Percentiles rank a stretch among this genome's conserved stretches.
Evolutionary conservation across 2,113 vertebrate genomes (phyloP).

Genomic region (Macquaria ambigua): DNA sequence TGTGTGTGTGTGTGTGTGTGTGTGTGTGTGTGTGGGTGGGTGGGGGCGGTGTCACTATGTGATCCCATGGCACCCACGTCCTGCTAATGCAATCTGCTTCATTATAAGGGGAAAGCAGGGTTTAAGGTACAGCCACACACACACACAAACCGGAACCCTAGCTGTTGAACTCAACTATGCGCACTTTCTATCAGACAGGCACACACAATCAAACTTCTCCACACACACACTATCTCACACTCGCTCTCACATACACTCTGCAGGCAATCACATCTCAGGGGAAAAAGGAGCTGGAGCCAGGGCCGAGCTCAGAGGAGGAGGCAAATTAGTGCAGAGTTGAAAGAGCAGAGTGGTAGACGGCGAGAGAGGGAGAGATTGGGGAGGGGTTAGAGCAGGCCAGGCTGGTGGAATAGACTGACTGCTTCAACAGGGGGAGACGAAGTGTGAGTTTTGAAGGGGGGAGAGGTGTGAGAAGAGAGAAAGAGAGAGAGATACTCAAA

Average conservation of each 20-base stretch:
- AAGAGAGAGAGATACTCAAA: conserved; percentile 23
- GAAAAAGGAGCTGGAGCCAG: conserved; percentile 60
- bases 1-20: conserved; percentile 9
- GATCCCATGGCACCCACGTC: conserved; percentile 58
- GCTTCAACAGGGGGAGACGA: conserved; percentile 19
- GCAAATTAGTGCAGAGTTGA: conserved; percentile 74
- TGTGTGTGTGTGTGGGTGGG: neutral
- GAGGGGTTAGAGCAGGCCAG: conserved; percentile 22
- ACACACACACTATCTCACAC: conserved; percentile 22
- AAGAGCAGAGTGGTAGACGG: conserved; percentile 67
- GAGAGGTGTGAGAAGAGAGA: conserved; percentile 50
- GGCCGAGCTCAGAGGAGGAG: conserved; percentile 60
- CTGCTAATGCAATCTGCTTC: conserved; percentile 71
- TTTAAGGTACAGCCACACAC: conserved; percentile 2
- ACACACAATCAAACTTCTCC: conserved; percentile 49
- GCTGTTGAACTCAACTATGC: conserved; percentile 16
- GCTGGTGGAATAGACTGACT: conserved; percentile 29
- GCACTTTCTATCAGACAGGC: conserved; percentile 29
- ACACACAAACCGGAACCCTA: conserved; percentile 6
- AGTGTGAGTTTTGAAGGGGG: conserved; percentile 15
- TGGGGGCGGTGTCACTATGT: neutral
- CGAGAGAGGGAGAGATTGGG: conserved; percentile 28
- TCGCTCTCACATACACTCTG: conserved; percentile 42
- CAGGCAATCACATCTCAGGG: conserved; percentile 72
- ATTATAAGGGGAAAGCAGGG: conserved; percentile 38